Evolutionary conservation across 2,113 vertebrate genomes (phyloP), one percentile per base, ranked within the genome.

Genomic region (Istiophorus platypterus): DNA sequence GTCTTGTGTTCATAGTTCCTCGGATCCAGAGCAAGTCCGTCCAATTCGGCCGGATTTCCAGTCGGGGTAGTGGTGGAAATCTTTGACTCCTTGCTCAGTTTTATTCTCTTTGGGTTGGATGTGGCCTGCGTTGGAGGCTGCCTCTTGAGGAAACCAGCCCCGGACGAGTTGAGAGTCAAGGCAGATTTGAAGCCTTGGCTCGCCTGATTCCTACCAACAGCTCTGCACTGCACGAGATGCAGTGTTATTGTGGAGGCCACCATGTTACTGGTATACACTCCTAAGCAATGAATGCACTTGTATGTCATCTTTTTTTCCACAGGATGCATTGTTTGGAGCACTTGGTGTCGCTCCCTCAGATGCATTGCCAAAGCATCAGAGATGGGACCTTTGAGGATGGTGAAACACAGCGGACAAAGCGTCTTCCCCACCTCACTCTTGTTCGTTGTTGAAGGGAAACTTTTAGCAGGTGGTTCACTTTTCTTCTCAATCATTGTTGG

Each of bases 221-320:
- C 98, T 87, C 97, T 93, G 92, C 98, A 99, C 92, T 99, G 98
- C 45, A 99, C 97, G 0, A 99, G 96, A 89, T 99, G 98, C 89
- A 99, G 94, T 0, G 97, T 99, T 75, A 99, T 99, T 0, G 97
- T 99, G 7, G 98, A 99, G 82, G 98, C 98, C 0, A 98, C 99
- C 98, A 99, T 98, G 93, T 99, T 99, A 92, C 98, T 99, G 0
- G 98, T 99, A 54, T 99, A 99, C 11, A 99, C 97, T 9, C 98
- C 97, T 62, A 99, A 94, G 91, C 98, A 99, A 81, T 99, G 98
- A 85, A 99, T 99, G 90, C 98, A 99, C 85, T 99, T 99, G 94
- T 99, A 99, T 0, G 98, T 99, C 68, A 99, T 95, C 93, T 98
- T 99, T 76, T 99, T 99, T 92, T 99, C 98, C 61, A 99, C 98